Base-by-base conservation (phyloP, 2,113 vertebrate species). In the Sphyrna mokarran region DNA sequence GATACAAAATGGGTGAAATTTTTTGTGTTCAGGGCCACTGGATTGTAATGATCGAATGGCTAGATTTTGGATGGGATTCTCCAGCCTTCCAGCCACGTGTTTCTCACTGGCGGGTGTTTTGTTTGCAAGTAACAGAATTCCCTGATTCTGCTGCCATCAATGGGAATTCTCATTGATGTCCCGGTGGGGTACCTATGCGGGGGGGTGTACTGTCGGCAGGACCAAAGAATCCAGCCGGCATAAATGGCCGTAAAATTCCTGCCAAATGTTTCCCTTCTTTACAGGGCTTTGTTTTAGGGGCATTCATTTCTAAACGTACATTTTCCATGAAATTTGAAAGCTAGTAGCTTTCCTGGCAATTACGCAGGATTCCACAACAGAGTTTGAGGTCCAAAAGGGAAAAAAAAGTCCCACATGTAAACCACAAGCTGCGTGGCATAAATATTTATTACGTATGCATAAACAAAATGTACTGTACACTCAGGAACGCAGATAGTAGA, bases 401-500 rank as follows among this genome's bases (percentile, higher is more conserved):
- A 89, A 66, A 68, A 83, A 68, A 66, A 93, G 3, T 37, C 89
- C 89, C 89, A 93, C 18, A 14, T 40, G 33, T 68, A 37, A 93
- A 37, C 58, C 89, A 66, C 61, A 66, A 63, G 61, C 37, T 37
- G 89, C 33, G 63, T 93, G 89, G 89, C 63, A 93, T 93, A 93
- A 93, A 93, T 93, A 93, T 93, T 93, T 93, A 93, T 93, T 68
- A 93, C 33, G 18, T 66, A 93, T 37, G 58, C 13, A 90, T 61
- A 90, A 90, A 90, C 87, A 90, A 90, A 61, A 93, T 93, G 58
- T 37, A 93, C 89, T 93, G 89, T 93, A 37, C 3, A 93, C 61
- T 66, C 89, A 93, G 63, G 89, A 93, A 93, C 66, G 89, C 61
- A 37, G n/a, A 93, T 22, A 68, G 89, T 93, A 66, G 7, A 68